Base-by-base conservation (phyloP, 2,888 invertebrate genomes). In the Baronia brevicornis region DNA sequence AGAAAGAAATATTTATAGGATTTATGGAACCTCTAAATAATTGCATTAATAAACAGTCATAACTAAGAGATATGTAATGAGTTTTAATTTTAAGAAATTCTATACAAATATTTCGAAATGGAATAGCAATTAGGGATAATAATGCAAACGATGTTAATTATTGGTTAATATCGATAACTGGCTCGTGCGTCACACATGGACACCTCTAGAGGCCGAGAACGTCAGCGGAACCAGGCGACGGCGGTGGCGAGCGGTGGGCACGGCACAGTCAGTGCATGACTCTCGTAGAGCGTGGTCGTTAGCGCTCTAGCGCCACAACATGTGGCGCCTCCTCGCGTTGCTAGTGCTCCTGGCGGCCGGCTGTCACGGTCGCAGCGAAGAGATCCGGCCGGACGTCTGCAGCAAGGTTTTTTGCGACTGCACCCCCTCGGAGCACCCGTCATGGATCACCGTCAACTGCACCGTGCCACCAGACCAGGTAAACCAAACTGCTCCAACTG, bases 381-480 rank as follows among this genome's bases (percentile, higher is more conserved):
- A n/a, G n/a, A n/a, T n/a, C n/a, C n/a, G n/a, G 28, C 31, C 43
- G 33, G 80, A 82, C 33, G 71, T 90, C 44, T 90, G 90, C 62
- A 42, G 50, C 8, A n/a, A n/a, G n/a, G n/a, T n/a, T n/a, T n/a
- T n/a, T 49, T 91, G 91, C 72, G 79, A 77, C 47, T 91, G 91
- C 62, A 71, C 75, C 20, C 72, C 84, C 28, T 85, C 79, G 29
- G 78, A 80, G 13, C 86, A 86, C 46, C 86, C 87, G 24, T 66
- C 63, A 26, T 90, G 90, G 89, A 85, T 85, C 52, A 84, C 74
- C 48, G 84, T 90, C 55, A 89, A 89, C 72, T 91, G 91, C 67
- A 85, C 87, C 48, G 84, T 90, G 52, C 73, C 78, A 40, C 64
- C 66, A 35, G 72, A 84, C 56, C 86, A 89, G 88, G 91, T 89